Base-by-base conservation (phyloP, 2,888 invertebrate genomes). In the Anaspis maculata region DNA sequence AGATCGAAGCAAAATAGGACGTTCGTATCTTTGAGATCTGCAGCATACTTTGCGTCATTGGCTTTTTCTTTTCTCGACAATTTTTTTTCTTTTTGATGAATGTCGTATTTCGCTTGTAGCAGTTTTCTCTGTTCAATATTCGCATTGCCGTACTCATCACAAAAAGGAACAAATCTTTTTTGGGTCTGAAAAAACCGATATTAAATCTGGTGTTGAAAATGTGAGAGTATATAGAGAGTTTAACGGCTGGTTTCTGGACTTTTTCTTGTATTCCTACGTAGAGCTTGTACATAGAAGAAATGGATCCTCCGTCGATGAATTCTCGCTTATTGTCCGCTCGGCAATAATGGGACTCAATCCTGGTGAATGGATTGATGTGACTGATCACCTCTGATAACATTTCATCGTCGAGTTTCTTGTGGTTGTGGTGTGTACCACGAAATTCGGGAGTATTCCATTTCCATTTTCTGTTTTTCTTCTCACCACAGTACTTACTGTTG, bases 201-300 rank as follows among this genome's bases (percentile, higher is more conserved):
- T 25, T 25, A 10, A 25, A 25, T 10, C 10, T 10, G 9, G 25
- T 25, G 10, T 25, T 25, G 10, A 25, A 25, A 25, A 25, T 25
- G 10, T 25, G 6, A 5, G 6, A 6, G 10, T 25, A 25, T 5
- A n/a, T 7, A 25, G 9, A 25, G 6, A 9, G 6, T 10, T 25
- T 25, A 5, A 11, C 25, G 5, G 10, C 5, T 7, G 25, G 25
- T n/a, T n/a, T n/a, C n/a, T n/a, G n/a, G n/a, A n/a, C n/a, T n/a
- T n/a, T n/a, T n/a, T n/a, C n/a, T n/a, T n/a, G n/a, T n/a, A n/a
- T n/a, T n/a, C n/a, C n/a, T n/a, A n/a, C n/a, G n/a, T n/a, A n/a
- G n/a, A n/a, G n/a, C n/a, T n/a, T n/a, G n/a, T n/a, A n/a, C n/a
- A n/a, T n/a, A n/a, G n/a, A n/a, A n/a, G n/a, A n/a, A n/a, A n/a